Percentiles rank a stretch among this genome's conserved stretches.
phyloP scores from a whole-genome alignment of 2,113 vertebrate genomes.

The Danio rerio region GRCz12tu NC_133199.1:36966001-36966500 shows the following conservation, averaged over 20 bases:
- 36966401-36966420: no score
- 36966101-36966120: constrained; percentile 12
- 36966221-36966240: constrained; percentile 21
- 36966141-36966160: background rate
- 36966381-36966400: no score
- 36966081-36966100: constrained; percentile 2
- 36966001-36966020: background rate
- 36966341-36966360: constrained; percentile 15
- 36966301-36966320: constrained; percentile 1
- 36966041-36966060: background rate
- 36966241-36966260: constrained; percentile 21
- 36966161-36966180: constrained; percentile 10
- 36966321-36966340: constrained; percentile 24
- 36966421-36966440: no score
- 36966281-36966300: constrained; percentile 17
- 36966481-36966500: no score
- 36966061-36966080: constrained; percentile 2
- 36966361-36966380: background rate
- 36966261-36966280: constrained; percentile 32
- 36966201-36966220: constrained; percentile 5
- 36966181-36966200: constrained; percentile 39
- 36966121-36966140: background rate
- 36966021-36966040: background rate
- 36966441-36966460: no score
- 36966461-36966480: no score